Base-by-base conservation (phyloP, 2,113 vertebrate species). In the Suricata suricatta region DNA sequence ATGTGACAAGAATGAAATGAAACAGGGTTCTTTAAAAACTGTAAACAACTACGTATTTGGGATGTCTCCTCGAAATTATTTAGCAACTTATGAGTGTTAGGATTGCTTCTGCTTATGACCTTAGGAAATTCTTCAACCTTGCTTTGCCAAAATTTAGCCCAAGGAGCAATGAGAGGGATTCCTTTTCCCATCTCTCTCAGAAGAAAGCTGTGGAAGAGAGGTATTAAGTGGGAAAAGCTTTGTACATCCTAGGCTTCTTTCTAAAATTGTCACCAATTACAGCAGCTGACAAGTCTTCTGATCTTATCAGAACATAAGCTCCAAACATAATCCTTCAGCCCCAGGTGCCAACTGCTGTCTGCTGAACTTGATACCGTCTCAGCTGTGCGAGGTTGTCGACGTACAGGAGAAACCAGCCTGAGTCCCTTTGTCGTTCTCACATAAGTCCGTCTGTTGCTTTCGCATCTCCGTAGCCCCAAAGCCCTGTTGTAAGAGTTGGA, bases 171-270 rank as follows among this genome's bases (percentile, higher is more conserved):
- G 3, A 87, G 35, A 41, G 82, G 88, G 77, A 50, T 93, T 93
- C 11, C 7, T 86, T 81, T 82, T 29, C 19, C 23, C 63, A 15
- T 10, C 4, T 89, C 25, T 16, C 33, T 68, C 16, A 63, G 74
- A 85, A 94, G 91, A 94, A 92, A 95, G 52, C 17, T 92, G 19
- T 81, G n/a, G 33, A 91, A 82, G 31, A 87, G 27, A 81, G 54
- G 91, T n/a, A 68, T 31, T 87, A 95, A 93, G n/a, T 66, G 33
- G 21, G 72, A 88, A 93, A 88, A 41, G 80, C 54, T 83, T 93
- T 15, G 7, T 50, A 57, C 86, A 79, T 80, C 79, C 29, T 50
- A 74, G 33, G 47, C 54, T 77, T 88, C 44, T 72, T 71, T 68
- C 35, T 90, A 35, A 82, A 64, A 69, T 23, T 76, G 10, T 27